A percentile compares a stretch with the other conserved stretches of the same genome.
Evolutionary conservation across 2,797 vertebrate genomes (phyloP).

Genomic region (Nannoperca australis): DNA sequence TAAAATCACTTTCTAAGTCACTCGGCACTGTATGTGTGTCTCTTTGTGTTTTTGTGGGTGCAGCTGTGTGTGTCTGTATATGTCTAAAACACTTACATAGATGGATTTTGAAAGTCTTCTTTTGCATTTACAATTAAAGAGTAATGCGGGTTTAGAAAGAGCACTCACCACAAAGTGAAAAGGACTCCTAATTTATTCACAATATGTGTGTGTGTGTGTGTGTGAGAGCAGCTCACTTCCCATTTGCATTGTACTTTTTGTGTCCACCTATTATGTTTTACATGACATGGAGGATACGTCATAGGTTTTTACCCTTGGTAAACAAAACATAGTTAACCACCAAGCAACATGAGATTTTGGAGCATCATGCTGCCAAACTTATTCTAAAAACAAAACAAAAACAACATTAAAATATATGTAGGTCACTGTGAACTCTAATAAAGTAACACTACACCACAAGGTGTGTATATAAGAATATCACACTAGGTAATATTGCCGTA

Average conservation of each 20-base stretch:
- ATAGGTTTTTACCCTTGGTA: not conserved
- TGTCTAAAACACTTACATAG: constrained; percentile 9
- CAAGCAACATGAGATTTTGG: not conserved
- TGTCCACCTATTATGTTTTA: not conserved
- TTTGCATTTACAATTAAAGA: constrained; percentile 43
- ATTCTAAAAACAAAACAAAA: not conserved
- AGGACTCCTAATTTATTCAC: constrained; percentile 66
- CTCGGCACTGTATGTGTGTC: not conserved
- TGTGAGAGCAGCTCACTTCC: not conserved
- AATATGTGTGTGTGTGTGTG: constrained; percentile 24
- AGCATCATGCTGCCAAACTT: no score
- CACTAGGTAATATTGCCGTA: not conserved
- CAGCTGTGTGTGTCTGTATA: not conserved
- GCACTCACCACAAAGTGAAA: constrained; percentile 69
- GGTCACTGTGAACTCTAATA: not conserved
- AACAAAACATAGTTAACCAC: not conserved
- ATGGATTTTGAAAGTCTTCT: constrained; percentile 35
- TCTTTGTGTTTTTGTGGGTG: constrained; percentile 1
- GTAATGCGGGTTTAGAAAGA: constrained; percentile 40
- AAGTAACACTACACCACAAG: not conserved
- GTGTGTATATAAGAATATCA: not conserved
- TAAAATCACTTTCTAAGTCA: not conserved
- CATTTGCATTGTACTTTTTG: not conserved
- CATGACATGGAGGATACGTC: not conserved
- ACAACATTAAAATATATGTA: not conserved